Percentiles rank a stretch among this genome's conserved stretches.
Conservation (phyloP, 2,888 invertebrate species). For the Latheticus oryzae region DNA sequence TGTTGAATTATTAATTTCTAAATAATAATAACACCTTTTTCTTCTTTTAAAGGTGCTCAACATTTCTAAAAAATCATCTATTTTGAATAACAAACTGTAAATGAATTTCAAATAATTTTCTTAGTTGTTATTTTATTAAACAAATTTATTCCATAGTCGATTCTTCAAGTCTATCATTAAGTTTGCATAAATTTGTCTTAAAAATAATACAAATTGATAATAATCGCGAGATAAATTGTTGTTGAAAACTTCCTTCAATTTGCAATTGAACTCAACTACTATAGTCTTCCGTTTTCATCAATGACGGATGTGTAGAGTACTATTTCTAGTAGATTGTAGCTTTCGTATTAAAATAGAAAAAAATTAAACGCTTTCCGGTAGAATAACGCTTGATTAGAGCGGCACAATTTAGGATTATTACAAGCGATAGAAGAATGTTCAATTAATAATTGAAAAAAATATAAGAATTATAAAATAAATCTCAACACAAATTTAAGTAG, state of each 20-base stretch:
- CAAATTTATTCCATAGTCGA: slow-evolving; percentile 21
- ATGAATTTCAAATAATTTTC: too few relatives aligned
- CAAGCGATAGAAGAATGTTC: too few relatives aligned
- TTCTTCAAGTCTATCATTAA: slow-evolving; percentile 19
- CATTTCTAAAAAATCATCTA: slow-evolving; percentile 14
- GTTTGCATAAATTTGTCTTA: slow-evolving; percentile 21
- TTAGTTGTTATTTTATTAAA: slow-evolving; percentile 22
- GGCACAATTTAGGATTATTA: too few relatives aligned
- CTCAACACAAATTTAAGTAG: too few relatives aligned
- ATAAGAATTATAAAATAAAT: too few relatives aligned
- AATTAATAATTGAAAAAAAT: too few relatives aligned
- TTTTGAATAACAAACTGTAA: slow-evolving; percentile 25
- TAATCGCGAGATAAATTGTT: slow-evolving; percentile 14
- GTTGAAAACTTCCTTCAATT: slow-evolving; percentile 30
- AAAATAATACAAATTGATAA: slow-evolving; percentile 22
- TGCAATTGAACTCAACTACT: too few relatives aligned
- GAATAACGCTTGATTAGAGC: too few relatives aligned
- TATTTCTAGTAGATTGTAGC: slow-evolving; percentile 2
- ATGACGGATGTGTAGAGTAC: slow-evolving; percentile 5
- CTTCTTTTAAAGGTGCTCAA: too few relatives aligned
- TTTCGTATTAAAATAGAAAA: slow-evolving; percentile 4
- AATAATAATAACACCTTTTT: too few relatives aligned
- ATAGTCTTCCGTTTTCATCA: slow-evolving; percentile 13
- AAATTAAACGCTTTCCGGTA: too few relatives aligned
- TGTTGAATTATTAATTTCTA: too few relatives aligned